Conservation (phyloP, 2,113 vertebrate genomes). For the Thymallus thymallus region DNA sequence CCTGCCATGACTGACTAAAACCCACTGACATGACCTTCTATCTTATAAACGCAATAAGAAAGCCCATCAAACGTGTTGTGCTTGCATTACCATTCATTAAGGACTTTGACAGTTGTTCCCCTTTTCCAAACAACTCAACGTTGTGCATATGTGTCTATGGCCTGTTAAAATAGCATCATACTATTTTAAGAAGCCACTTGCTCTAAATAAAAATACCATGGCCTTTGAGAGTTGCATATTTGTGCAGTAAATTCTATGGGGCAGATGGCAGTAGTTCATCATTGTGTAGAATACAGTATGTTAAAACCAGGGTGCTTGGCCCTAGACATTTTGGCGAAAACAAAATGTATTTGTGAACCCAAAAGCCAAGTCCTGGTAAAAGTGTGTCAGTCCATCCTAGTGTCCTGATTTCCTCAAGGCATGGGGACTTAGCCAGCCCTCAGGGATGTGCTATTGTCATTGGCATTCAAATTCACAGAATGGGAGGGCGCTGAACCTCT, state of each 20-base stretch:
- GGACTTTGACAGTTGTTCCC: slow-evolving; percentile 40
- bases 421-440: not conserved
- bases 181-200: slow-evolving; percentile 24
- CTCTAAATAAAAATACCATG: slow-evolving; percentile 15
- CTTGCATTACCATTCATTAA: slow-evolving; percentile 1
- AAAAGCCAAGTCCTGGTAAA: slow-evolving; percentile 9
- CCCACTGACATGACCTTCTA: not conserved
- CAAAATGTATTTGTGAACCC: not conserved
- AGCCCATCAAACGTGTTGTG: slow-evolving; percentile 7
- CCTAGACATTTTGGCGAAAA: no score
- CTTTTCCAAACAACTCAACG: slow-evolving; percentile 20
- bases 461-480: slow-evolving; percentile 2
- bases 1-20: no score
- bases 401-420: slow-evolving; percentile 20
- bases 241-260: slow-evolving; percentile 12
- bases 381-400: slow-evolving; percentile 27
- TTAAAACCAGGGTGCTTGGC: no score
- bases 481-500: not conserved
- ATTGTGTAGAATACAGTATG: no score
- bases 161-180: slow-evolving; percentile 25
- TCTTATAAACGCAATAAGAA: not conserved
- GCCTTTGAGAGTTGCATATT: slow-evolving; percentile 47
- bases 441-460: not conserved
- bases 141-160: not conserved
- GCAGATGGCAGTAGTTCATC: no score